Evolutionary conservation across 2,888 invertebrate species (phyloP), one percentile per base, ranked within the genome.

Genomic region (Lasioglossum figueresi): DNA sequence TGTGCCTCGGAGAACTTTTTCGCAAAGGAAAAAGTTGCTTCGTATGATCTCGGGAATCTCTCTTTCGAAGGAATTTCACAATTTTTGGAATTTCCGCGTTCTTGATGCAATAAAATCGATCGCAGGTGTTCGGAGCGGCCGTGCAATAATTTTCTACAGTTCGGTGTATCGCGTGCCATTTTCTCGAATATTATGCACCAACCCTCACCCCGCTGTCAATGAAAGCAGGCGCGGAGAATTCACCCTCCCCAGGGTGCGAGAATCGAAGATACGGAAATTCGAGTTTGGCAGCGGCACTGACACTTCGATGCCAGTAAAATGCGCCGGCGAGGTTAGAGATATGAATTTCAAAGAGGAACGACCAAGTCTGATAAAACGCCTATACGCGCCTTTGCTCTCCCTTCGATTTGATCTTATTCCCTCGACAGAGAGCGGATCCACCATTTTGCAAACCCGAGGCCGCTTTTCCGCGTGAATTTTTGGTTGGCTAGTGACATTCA

Each of bases 291-390:
- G 77, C 76, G 76, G n/a, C 66, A 48, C 70, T 80, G 82, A 76
- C 52, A 78, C 84, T 85, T 84, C 85, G 86, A 82, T 79, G 66
- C 80, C 66, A 48, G 78, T 56, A 66, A 83, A 85, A 85, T 87
- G 80, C 82, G 5, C 59, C 63, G 68, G 56, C 68, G 37, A 68
- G 80, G 70, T 71, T 80, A 76, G 71, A 84, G 88, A 80, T 90
- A 90, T 90, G 88, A 90, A 90, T 90, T 87, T 77, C 86, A 88
- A 88, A 90, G 86, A 63, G 83, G 31, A 14, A 80, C 68, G 83
- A 80, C 76, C 81, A 80, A 80, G 76, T 76, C 74, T 79, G 89
- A 86, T 89, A 89, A 85, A 89, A 80, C 78, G 72, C 43, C 63
- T 78, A 66, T 52, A 56, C 48, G 73, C 70, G 72, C 80, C 72